These are phyloP conservation scores for Erebia ligea DNA, from an alignment of 2,888 invertebrate species.

Conservation along the genomic window DNA sequence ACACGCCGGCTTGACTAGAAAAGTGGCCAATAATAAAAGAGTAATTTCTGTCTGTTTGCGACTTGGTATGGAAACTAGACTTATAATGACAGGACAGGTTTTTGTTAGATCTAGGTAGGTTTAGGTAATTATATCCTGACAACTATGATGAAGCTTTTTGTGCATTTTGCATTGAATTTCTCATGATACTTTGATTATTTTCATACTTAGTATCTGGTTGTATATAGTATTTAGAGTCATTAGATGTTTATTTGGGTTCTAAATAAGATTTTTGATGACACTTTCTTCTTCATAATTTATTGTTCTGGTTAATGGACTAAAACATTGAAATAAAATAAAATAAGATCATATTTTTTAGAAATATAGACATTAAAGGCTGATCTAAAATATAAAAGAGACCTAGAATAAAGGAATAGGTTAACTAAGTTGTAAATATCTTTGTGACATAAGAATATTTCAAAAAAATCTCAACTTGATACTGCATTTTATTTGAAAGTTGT, in stretches of 20 bases:
- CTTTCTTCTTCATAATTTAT: too few relatives aligned
- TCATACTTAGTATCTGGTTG: neutral
- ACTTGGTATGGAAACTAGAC: slow-evolving; percentile 22
- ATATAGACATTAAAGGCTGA: too few relatives aligned
- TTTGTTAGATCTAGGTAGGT: slow-evolving; percentile 20
- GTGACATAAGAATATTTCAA: too few relatives aligned
- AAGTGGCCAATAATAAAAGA: slow-evolving; percentile 36
- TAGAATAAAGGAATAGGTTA: too few relatives aligned
- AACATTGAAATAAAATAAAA: too few relatives aligned
- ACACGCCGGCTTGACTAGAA: slow-evolving; percentile 36
- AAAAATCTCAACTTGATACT: neutral
- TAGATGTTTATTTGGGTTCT: too few relatives aligned
- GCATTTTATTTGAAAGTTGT: neutral
- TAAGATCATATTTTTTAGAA: too few relatives aligned
- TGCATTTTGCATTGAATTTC: neutral
- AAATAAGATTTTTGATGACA: too few relatives aligned
- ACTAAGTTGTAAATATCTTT: too few relatives aligned
- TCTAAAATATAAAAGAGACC: too few relatives aligned
- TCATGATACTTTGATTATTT: neutral
- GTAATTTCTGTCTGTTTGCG: slow-evolving; percentile 35
- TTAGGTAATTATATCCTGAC: neutral
- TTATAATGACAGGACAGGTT: slow-evolving; percentile 16
- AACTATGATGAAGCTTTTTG: neutral
- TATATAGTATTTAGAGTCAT: too few relatives aligned
- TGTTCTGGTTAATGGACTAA: too few relatives aligned